Percentiles rank a stretch among this genome's conserved stretches.
phyloP scores from a whole-genome alignment of 2,888 invertebrate genomes.

The Tenthredo distinguenda region DNA sequence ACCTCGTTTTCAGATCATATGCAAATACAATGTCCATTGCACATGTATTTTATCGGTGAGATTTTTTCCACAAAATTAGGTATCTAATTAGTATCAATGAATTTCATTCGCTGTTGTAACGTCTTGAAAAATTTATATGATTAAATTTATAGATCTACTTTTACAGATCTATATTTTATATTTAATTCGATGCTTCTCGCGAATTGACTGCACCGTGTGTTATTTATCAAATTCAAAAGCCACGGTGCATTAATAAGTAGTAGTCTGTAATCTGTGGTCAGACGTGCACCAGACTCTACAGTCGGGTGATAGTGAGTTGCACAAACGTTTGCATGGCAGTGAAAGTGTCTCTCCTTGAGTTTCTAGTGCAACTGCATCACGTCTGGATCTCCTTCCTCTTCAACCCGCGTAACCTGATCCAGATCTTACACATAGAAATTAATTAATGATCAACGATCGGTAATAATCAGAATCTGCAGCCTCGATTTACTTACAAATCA shows the following conservation, averaged over 20 bases:
- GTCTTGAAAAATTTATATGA: too few relatives aligned
- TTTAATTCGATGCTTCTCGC: background rate
- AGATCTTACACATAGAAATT: background rate
- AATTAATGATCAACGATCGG: background rate
- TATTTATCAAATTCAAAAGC: background rate
- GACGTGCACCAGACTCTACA: constrained; percentile 49
- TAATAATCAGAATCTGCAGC: background rate
- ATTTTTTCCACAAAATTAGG: background rate
- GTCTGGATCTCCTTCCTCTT: constrained; percentile 38
- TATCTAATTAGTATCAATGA: background rate
- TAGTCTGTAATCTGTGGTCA: constrained; percentile 41
- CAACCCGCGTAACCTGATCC: constrained; percentile 12
- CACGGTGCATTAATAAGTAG: background rate
- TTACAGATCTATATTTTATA: background rate
- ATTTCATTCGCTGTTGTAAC: background rate
- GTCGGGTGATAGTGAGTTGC: constrained; percentile 57
- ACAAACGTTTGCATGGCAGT: constrained; percentile 69
- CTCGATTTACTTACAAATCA: background rate
- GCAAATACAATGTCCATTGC: background rate
- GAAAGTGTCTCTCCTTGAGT: constrained; percentile 76
- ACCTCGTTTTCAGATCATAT: background rate
- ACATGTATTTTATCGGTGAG: background rate
- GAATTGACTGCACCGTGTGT: background rate
- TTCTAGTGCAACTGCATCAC: constrained; percentile 62
- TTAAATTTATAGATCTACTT: too few relatives aligned